These are phyloP conservation scores for Denticeps clupeoides DNA, from an alignment of 2,797 vertebrate genomes.

Conservation along the genomic window DNA sequence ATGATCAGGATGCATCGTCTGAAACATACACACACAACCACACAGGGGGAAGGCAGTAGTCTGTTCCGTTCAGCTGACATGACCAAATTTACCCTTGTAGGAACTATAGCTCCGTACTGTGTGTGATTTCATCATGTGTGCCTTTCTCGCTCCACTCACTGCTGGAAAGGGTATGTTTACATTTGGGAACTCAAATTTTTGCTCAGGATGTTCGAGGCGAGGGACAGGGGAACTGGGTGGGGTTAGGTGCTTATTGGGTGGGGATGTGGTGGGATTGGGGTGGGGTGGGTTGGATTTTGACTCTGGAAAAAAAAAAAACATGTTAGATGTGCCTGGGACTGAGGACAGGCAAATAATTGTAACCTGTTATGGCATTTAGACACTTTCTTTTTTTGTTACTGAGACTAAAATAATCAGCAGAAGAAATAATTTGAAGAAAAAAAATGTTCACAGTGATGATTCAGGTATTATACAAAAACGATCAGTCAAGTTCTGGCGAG, in stretches of 20 bases:
- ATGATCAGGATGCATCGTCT: background rate
- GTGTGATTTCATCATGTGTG: slow-evolving; percentile 68
- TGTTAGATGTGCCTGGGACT: slow-evolving; percentile 30
- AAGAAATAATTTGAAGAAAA: slow-evolving; percentile 12
- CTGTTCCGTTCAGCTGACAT: slow-evolving; percentile 53
- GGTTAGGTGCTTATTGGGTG: slow-evolving; percentile 8
- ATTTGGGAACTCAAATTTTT: slow-evolving; percentile 41
- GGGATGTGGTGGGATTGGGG: slow-evolving; percentile 1
- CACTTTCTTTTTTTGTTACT: slow-evolving; percentile 28
- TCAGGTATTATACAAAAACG: slow-evolving; percentile 59
- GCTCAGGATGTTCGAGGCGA: slow-evolving; percentile 34
- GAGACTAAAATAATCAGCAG: slow-evolving; percentile 26
- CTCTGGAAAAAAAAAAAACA: slow-evolving; percentile 1
- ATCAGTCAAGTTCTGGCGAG: slow-evolving; percentile 44
- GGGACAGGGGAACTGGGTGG: slow-evolving; percentile 25
- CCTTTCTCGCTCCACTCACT: slow-evolving; percentile 63
- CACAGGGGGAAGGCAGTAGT: slow-evolving; percentile 27
- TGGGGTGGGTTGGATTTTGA: slow-evolving; percentile 8
- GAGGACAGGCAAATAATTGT: slow-evolving; percentile 26
- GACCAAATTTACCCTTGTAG: slow-evolving; percentile 53
- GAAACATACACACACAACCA: slow-evolving; percentile 7
- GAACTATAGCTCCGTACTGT: slow-evolving; percentile 46
- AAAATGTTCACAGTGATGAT: slow-evolving; percentile 39
- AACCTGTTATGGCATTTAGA: slow-evolving; percentile 19
- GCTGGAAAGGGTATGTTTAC: slow-evolving; percentile 57